Evolutionary conservation across 1,140 invertebrate species (phyloP).

Genomic region (Tetragonula clypearis): DNA sequence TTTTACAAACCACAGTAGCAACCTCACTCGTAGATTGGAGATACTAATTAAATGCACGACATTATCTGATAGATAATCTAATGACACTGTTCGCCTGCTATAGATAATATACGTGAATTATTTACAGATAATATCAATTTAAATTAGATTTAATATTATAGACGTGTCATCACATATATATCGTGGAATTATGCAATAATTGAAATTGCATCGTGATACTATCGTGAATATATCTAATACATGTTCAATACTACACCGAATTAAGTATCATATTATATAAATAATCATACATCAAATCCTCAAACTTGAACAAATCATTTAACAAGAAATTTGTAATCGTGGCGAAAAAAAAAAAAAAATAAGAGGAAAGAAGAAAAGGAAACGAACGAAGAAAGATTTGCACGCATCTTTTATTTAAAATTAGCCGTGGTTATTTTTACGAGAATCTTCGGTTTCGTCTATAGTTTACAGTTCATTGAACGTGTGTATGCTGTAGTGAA

Average conservation of each 20-base stretch:
- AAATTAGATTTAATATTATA: no score
- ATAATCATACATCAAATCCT: background rate
- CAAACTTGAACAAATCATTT: background rate
- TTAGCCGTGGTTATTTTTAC: constrained; percentile 31
- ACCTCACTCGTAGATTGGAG: no score
- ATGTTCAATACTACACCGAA: background rate
- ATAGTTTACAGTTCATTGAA: background rate
- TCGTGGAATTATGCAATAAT: background rate
- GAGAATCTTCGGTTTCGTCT: background rate
- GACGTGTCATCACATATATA: no score
- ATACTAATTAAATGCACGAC: no score
- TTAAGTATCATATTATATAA: background rate
- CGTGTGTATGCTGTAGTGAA: background rate
- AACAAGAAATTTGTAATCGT: background rate
- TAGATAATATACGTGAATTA: no score
- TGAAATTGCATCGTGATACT: background rate
- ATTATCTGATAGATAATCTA: no score
- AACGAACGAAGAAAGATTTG: background rate
- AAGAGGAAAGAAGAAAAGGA: no score
- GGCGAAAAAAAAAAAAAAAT: background rate
- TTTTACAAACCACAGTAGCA: no score
- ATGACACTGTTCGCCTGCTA: no score
- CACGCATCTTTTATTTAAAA: background rate
- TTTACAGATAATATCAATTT: no score
- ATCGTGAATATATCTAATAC: background rate